Percentiles rank a stretch among this genome's conserved stretches.
Evolutionary conservation across 2,797 vertebrate species (phyloP).

Genomic region (Lemur catta): DNA sequence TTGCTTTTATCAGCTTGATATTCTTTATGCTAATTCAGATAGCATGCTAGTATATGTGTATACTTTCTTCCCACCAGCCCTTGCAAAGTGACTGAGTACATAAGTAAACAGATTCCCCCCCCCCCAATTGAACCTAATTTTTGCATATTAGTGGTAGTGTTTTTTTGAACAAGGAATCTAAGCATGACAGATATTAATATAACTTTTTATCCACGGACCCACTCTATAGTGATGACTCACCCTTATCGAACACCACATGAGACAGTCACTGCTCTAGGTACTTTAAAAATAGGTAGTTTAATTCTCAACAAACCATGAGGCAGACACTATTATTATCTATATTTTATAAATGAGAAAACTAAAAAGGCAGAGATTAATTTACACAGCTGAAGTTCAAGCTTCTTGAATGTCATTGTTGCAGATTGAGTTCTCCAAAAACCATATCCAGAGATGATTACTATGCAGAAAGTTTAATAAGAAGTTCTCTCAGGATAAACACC

Average conservation of each 20-base stretch:
- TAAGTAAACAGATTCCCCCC: background rate
- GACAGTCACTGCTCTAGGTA: background rate
- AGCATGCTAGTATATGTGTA: background rate
- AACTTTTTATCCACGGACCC: background rate
- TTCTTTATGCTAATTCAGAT: constrained; percentile 16
- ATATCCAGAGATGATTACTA: background rate
- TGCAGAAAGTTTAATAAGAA: background rate
- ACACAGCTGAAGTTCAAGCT: background rate
- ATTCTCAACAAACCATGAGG: background rate
- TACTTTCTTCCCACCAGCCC: background rate
- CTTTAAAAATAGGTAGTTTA: background rate
- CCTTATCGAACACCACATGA: background rate
- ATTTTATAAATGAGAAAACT: constrained; percentile 4
- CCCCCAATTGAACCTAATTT: background rate
- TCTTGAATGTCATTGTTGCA: background rate
- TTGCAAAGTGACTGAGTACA: background rate
- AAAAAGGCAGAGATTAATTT: background rate
- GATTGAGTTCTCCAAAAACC: background rate
- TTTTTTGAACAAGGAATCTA: background rate
- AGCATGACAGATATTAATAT: background rate
- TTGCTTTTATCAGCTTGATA: background rate
- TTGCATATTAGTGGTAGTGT: background rate
- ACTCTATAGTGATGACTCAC: background rate
- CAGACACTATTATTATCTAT: background rate
- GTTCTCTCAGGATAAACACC: background rate